Percentiles rank a stretch among this genome's conserved stretches.
Conservation (phyloP, 2,113 vertebrate genomes). For the Aegotheles bennettii region DNA sequence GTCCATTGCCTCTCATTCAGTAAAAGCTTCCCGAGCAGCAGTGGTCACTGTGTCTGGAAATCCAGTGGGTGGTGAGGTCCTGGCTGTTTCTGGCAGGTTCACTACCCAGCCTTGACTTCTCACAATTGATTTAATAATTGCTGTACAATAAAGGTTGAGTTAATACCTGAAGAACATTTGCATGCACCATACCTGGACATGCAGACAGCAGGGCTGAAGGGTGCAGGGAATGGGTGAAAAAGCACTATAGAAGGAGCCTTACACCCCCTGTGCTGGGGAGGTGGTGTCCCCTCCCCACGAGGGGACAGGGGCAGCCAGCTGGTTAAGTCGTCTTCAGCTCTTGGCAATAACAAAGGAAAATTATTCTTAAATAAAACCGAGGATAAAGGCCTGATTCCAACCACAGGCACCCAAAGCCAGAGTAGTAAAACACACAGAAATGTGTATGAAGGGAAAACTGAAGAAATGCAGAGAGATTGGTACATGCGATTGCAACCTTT, state of each 20-base stretch:
- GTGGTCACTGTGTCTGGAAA: neutral
- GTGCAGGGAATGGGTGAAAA: neutral
- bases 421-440: slow-evolving; percentile 27
- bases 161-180: neutral
- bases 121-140: neutral
- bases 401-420: slow-evolving; percentile 18
- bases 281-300: neutral
- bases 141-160: no score
- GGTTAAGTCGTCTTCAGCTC: slow-evolving; percentile 43
- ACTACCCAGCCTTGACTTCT: neutral
- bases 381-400: slow-evolving; percentile 14
- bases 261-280: neutral
- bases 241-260: neutral
- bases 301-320: slow-evolving; percentile 41
- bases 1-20: neutral
- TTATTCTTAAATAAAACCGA: slow-evolving; percentile 42
- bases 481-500: neutral
- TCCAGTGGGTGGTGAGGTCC: neutral
- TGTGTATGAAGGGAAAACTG: slow-evolving; percentile 6
- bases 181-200: neutral
- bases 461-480: neutral
- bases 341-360: slow-evolving; percentile 73
- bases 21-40: neutral
- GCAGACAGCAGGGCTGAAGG: neutral
- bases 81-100: neutral